These are phyloP conservation scores for Argentina silus DNA, from an alignment of 2,797 vertebrate genomes.

Conservation along the genomic window DNA sequence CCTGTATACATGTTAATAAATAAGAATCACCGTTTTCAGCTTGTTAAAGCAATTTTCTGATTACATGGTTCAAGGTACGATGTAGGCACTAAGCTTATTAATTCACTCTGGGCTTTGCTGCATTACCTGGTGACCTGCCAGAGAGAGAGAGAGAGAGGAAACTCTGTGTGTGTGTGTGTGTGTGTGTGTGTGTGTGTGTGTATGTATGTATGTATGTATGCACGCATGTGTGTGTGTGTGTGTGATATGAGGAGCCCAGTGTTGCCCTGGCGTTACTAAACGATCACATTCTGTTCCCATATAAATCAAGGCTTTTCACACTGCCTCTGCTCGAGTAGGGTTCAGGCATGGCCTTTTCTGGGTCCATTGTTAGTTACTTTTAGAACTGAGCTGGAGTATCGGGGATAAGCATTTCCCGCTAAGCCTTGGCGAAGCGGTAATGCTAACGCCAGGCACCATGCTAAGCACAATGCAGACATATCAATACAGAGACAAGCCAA, in stretches of 20 bases:
- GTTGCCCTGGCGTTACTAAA: slow-evolving; percentile 12
- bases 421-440: neutral
- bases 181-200: no score
- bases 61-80: slow-evolving; percentile 55
- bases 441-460: neutral
- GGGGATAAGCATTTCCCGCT: slow-evolving; percentile 2
- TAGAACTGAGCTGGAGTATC: slow-evolving; percentile 9
- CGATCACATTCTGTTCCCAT: slow-evolving; percentile 8
- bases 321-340: neutral
- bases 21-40: slow-evolving; percentile 25
- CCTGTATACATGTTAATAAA: slow-evolving; percentile 38
- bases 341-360: neutral
- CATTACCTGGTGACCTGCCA: slow-evolving; percentile 16
- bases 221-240: no score
- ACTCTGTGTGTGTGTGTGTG: no score
- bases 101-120: slow-evolving; percentile 19
- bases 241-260: neutral
- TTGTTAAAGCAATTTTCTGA: slow-evolving; percentile 57
- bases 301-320: slow-evolving; percentile 14
- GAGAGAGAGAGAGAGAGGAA: slow-evolving; percentile 4
- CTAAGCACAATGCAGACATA: slow-evolving; percentile 3
- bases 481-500: slow-evolving; percentile 5
- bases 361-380: neutral
- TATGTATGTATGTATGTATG: no score
- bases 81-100: slow-evolving; percentile 58